A percentile compares a stretch with the other conserved stretches of the same genome.
Evolutionary conservation across 1,140 invertebrate genomes (phyloP).

Genomic region (Drosophila mayri): DNA sequence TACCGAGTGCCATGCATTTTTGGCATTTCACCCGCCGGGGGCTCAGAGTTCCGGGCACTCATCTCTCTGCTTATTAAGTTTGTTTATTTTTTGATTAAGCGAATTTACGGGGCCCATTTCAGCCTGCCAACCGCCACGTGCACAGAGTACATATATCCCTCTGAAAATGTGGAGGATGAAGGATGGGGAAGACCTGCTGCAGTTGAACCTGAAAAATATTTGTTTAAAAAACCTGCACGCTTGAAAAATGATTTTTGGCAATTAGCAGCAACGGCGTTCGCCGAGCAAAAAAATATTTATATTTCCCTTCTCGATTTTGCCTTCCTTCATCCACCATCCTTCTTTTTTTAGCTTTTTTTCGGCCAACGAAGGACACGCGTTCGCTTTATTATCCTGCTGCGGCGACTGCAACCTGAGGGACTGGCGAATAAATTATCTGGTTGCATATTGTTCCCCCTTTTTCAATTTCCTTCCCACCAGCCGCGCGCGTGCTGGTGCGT

Average conservation of each 20-base stretch:
- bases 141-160: constrained; percentile 3
- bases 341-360: constrained; percentile 28
- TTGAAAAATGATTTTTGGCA: constrained; percentile 83
- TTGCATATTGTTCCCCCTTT: constrained; percentile 55
- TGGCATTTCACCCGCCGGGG: constrained; percentile 17
- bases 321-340: constrained; percentile 1
- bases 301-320: constrained; percentile 16
- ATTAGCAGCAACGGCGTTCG: constrained; percentile 62
- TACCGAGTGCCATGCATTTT: constrained; percentile 31
- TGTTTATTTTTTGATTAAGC: constrained; percentile 76
- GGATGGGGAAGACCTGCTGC: constrained; percentile 37
- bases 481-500: constrained; percentile 74
- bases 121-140: constrained; percentile 28
- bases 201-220: constrained; percentile 39
- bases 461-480: constrained; percentile 7
- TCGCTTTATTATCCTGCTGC: constrained; percentile 72
- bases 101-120: constrained; percentile 56
- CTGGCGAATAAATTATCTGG: constrained; percentile 45
- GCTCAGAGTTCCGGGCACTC: neutral
- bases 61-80: constrained; percentile 59
- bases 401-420: constrained; percentile 69
- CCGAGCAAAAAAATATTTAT: constrained; percentile 23
- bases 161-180: constrained; percentile 1
- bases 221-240: constrained; percentile 52
- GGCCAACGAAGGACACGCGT: constrained; percentile 53